phyloP scores from a whole-genome alignment of 2,888 invertebrate genomes.

The Andricus quercusramuli region DNA sequence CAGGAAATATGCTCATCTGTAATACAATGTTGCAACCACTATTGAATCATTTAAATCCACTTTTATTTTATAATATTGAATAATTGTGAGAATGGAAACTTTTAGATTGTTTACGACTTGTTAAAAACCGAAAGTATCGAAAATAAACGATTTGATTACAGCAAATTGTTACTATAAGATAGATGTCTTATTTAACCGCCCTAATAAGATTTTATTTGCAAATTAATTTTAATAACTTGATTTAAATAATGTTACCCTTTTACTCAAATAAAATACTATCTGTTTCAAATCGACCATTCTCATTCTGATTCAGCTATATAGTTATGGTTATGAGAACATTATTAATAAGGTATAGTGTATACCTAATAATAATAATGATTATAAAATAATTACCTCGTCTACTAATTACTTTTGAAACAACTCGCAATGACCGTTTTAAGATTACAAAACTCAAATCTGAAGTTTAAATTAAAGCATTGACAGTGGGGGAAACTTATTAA shows the following conservation, averaged over 20 bases:
- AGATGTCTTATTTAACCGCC: neutral
- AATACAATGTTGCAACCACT: constrained; percentile 31
- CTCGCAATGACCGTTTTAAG: too few species aligned
- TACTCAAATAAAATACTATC: neutral
- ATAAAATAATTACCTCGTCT: too few species aligned
- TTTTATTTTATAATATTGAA: constrained; percentile 26
- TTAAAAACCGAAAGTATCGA: neutral
- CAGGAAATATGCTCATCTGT: constrained; percentile 24
- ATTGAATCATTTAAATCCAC: constrained; percentile 24
- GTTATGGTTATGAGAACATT: neutral
- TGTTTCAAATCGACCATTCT: neutral
- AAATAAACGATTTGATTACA: constrained; percentile 4
- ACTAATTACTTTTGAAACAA: too few species aligned
- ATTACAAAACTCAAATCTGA: too few species aligned
- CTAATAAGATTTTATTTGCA: neutral
- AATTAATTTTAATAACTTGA: neutral
- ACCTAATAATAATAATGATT: too few species aligned
- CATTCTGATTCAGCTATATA: neutral
- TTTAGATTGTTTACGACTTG: neutral
- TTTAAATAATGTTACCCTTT: neutral
- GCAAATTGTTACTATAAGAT: neutral
- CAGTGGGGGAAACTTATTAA: too few species aligned
- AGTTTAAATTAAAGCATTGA: too few species aligned
- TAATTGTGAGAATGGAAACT: constrained; percentile 1
- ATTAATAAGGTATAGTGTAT: neutral